These are phyloP conservation scores for Psammodynastes pulverulentus DNA, from an alignment of 2,113 vertebrate species.

Conservation along the genomic window DNA sequence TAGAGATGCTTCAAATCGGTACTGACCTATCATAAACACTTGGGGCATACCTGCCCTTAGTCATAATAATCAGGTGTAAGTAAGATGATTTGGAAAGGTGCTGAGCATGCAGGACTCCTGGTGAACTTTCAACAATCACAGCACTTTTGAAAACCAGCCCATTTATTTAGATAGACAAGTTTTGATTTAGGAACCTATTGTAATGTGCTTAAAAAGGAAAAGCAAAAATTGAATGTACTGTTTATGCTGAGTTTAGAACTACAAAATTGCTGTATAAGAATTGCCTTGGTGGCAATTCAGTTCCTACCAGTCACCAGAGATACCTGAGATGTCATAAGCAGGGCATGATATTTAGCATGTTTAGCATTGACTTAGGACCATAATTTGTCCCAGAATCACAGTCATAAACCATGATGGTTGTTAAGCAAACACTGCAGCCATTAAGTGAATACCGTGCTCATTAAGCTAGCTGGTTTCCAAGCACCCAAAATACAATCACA, in stretches of 20 bases:
- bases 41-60: constrained; percentile 6
- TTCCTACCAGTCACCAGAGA: background rate
- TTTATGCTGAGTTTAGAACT: background rate
- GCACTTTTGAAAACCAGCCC: constrained; percentile 17
- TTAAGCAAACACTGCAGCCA: background rate
- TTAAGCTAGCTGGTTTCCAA: background rate
- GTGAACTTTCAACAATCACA: constrained; percentile 2
- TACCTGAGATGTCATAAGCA: background rate
- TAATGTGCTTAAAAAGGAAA: background rate
- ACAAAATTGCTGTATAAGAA: background rate
- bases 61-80: constrained; percentile 19
- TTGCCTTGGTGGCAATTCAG: background rate
- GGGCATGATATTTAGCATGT: background rate
- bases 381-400: background rate
- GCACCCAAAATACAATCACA: background rate
- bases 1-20: constrained; percentile 17
- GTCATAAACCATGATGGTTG: background rate
- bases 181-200: background rate
- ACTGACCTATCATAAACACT: constrained; percentile 24
- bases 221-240: background rate
- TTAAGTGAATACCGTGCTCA: background rate
- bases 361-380: background rate
- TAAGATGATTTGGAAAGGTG: constrained; percentile 12
- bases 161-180: background rate
- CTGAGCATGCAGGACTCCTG: background rate